These are phyloP conservation scores for Panzeria rudis DNA, from an alignment of 2,888 invertebrate species.

Conservation along the genomic window DNA sequence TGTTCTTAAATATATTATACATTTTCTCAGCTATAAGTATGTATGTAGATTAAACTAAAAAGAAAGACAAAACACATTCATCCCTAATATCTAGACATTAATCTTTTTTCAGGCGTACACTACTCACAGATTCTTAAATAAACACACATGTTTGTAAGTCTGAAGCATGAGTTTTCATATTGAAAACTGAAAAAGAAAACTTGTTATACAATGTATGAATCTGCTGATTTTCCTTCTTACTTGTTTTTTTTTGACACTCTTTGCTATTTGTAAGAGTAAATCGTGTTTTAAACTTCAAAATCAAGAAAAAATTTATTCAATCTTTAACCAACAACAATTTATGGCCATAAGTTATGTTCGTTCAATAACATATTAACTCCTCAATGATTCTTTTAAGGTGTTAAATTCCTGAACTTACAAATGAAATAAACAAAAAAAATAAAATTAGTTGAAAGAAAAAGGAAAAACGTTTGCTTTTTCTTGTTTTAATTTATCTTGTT, in stretches of 20 bases:
- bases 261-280: slow-evolving; percentile 14
- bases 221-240: background rate
- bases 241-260: slow-evolving; percentile 2
- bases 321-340: slow-evolving; percentile 64
- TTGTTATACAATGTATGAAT: slow-evolving; percentile 52
- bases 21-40: slow-evolving; percentile 35
- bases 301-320: slow-evolving; percentile 30
- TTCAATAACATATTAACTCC: slow-evolving; percentile 71
- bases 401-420: slow-evolving; percentile 51
- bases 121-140: background rate
- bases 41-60: slow-evolving; percentile 40
- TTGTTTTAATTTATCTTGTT: slow-evolving; percentile 80
- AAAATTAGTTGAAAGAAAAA: background rate
- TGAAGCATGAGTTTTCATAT: slow-evolving; percentile 14
- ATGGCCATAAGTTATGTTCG: slow-evolving; percentile 68
- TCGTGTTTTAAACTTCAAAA: slow-evolving; percentile 62
- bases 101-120: slow-evolving; percentile 34
- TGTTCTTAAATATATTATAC: background rate
- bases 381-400: slow-evolving; percentile 79
- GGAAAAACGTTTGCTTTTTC: slow-evolving; percentile 76
- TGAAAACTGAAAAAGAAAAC: slow-evolving; percentile 19
- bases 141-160: background rate
- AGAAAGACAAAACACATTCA: slow-evolving; percentile 47
- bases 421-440: slow-evolving; percentile 7
- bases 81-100: slow-evolving; percentile 56